A percentile compares a stretch with the other conserved stretches of the same genome.
These are phyloP conservation scores for Drosophila oshimai DNA, from an alignment of 1,140 invertebrate species.

Conservation along the genomic window DNA sequence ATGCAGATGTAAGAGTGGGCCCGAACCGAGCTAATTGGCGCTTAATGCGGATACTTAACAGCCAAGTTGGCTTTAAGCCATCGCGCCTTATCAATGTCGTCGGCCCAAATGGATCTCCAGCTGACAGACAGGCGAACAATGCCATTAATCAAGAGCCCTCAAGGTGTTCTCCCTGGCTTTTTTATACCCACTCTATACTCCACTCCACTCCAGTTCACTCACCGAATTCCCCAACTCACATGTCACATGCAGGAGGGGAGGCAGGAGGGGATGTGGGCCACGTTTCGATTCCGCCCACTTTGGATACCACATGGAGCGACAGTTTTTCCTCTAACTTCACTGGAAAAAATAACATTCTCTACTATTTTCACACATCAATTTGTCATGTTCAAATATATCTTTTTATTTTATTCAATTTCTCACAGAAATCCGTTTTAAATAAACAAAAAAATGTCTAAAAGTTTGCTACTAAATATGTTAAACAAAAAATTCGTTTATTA, in stretches of 20 bases:
- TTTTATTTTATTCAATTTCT: too few relatives aligned
- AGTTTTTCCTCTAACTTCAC: too few relatives aligned
- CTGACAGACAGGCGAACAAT: slow-evolving; percentile 68
- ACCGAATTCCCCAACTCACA: slow-evolving; percentile 42
- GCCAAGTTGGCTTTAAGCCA: slow-evolving; percentile 35
- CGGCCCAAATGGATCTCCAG: slow-evolving; percentile 67
- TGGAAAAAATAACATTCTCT: too few relatives aligned
- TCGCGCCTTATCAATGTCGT: slow-evolving; percentile 62
- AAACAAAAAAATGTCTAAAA: too few relatives aligned
- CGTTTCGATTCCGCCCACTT: slow-evolving; percentile 22
- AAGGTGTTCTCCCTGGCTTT: slow-evolving; percentile 49
- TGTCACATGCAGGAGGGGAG: slow-evolving; percentile 34
- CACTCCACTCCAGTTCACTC: neutral
- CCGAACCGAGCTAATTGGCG: slow-evolving; percentile 21
- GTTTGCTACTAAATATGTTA: too few relatives aligned
- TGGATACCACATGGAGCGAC: slow-evolving; percentile 38
- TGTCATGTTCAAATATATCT: too few relatives aligned
- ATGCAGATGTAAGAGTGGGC: slow-evolving; percentile 4
- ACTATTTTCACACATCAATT: too few relatives aligned
- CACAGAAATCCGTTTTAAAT: too few relatives aligned
- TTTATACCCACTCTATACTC: slow-evolving; percentile 14
- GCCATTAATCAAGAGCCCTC: slow-evolving; percentile 73
- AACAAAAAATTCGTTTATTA: too few relatives aligned
- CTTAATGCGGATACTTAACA: slow-evolving; percentile 36
- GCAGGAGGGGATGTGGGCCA: neutral